These are phyloP conservation scores for Penaeus chinensis DNA, from an alignment of 1,140 invertebrate genomes.

Conservation along the genomic window DNA sequence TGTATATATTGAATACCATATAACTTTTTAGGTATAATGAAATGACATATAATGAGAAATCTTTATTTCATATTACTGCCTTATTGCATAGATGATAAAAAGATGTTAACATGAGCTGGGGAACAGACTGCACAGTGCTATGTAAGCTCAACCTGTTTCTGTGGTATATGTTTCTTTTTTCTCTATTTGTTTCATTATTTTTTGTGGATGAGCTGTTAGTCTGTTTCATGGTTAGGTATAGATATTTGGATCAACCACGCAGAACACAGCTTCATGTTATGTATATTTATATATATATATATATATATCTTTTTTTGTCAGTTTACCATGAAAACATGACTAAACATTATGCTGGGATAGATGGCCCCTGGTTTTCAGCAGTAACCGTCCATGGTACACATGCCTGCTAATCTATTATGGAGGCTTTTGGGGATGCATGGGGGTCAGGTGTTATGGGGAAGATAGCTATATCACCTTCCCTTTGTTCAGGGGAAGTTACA, in stretches of 20 bases:
- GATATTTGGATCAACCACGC: too few species aligned
- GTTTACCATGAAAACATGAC: background rate
- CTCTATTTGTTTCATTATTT: too few species aligned
- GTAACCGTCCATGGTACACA: too few species aligned
- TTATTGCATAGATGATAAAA: conserved; percentile 62
- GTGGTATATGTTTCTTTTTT: too few species aligned
- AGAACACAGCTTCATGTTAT: background rate
- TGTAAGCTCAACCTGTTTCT: background rate
- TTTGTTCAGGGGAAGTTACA: background rate
- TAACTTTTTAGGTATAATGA: background rate
- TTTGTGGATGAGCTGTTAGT: too few species aligned
- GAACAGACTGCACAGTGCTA: background rate
- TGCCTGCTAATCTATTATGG: too few species aligned
- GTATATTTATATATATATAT: conserved; percentile 7
- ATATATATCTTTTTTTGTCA: background rate
- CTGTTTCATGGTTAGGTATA: too few species aligned
- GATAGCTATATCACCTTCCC: background rate
- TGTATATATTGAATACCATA: too few species aligned
- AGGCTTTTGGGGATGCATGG: too few species aligned
- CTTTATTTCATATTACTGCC: conserved; percentile 58
- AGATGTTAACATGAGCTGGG: conserved; percentile 57
- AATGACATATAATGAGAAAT: conserved; percentile 37
- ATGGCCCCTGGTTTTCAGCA: conserved; percentile 8
- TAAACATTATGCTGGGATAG: conserved; percentile 23
- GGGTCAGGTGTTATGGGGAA: too few species aligned